Percentiles rank a stretch among this genome's conserved stretches.
Evolutionary conservation across 92 coral and sea anemone species (phyloP).

Genomic region (Metridium senile): DNA sequence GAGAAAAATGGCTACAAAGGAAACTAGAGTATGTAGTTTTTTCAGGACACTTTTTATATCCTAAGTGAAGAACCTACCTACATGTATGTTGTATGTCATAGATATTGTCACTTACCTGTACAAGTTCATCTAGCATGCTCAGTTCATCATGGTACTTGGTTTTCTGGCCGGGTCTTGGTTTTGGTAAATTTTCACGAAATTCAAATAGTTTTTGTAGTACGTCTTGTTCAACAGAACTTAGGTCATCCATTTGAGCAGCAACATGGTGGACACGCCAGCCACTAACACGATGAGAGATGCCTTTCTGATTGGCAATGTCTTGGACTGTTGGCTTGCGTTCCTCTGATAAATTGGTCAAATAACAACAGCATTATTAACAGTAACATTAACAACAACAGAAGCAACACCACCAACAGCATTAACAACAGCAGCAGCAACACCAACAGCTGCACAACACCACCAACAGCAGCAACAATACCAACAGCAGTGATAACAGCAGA

Average conservation of each 20-base stretch:
- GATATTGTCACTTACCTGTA: constrained; percentile 67
- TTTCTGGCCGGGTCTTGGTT: constrained; percentile 93
- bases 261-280: constrained; percentile 98
- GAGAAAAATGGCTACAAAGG: no score
- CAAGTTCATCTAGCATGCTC: constrained; percentile 89
- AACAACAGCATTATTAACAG: neutral
- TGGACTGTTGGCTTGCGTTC: constrained; percentile 95
- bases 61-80: neutral
- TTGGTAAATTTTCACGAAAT: constrained; percentile 85
- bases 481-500: neutral
- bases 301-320: constrained; percentile 92
- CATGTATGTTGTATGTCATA: neutral
- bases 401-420: neutral
- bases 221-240: constrained; percentile 85
- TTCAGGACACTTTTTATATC: no score
- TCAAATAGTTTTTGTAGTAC: constrained; percentile 90
- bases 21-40: no score
- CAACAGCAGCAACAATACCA: neutral
- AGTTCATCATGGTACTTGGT: constrained; percentile 88
- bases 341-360: constrained; percentile 55
- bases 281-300: constrained; percentile 84
- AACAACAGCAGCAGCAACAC: no score
- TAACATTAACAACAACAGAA: neutral
- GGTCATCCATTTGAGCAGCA: constrained; percentile 97
- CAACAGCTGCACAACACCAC: no score